Evolutionary conservation across 2,113 vertebrate genomes (phyloP).

Genomic region (Seriola quinqueradiata): DNA sequence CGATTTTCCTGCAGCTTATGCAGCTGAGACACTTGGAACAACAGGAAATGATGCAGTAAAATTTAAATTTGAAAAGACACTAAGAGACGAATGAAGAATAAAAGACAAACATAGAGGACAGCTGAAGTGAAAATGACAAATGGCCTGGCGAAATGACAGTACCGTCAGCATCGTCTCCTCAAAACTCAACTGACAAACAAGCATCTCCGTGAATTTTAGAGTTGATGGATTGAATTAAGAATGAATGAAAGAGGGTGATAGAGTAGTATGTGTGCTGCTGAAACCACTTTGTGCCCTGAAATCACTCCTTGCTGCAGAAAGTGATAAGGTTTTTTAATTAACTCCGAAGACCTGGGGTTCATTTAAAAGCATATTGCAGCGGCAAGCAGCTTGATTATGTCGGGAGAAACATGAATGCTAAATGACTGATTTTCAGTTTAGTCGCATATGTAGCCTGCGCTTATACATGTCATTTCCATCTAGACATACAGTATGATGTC

Average conservation of each 20-base stretch:
- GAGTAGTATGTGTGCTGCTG: not conserved
- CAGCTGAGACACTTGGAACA: constrained; percentile 4
- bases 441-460: not conserved
- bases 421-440: constrained; percentile 9
- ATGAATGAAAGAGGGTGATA: not conserved
- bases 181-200: constrained; percentile 20
- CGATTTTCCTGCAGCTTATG: not conserved
- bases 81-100: not conserved
- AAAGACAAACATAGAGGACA: not conserved
- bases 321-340: constrained; percentile 59
- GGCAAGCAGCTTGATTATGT: not conserved
- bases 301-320: constrained; percentile 28
- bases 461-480: not conserved
- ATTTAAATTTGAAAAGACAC: constrained; percentile 15
- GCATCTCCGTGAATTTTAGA: not conserved
- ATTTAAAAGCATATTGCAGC: constrained; percentile 28
- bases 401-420: not conserved
- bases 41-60: not conserved
- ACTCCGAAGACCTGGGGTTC: constrained; percentile 31
- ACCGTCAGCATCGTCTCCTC: not conserved
- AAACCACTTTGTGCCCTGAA: constrained; percentile 1
- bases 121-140: constrained; percentile 18
- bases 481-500: not conserved
- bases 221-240: constrained; percentile 7
- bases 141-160: not conserved